Conservation (phyloP, 2,797 vertebrate genomes). For the Lateolabrax maculatus region DNA sequence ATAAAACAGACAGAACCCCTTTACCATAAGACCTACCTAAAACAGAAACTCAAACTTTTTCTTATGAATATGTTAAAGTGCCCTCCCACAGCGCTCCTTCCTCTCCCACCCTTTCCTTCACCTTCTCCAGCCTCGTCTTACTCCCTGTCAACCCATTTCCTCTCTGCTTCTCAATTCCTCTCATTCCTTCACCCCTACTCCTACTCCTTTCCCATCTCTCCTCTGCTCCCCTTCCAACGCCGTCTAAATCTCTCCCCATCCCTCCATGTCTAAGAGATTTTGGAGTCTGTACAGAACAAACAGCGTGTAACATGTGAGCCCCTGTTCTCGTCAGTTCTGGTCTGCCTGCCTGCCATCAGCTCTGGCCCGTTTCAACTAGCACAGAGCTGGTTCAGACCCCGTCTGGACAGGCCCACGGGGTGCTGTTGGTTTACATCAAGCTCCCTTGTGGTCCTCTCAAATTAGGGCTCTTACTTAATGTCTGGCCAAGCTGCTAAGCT, state of each 20-base stretch:
- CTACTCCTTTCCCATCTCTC: slow-evolving; percentile 54
- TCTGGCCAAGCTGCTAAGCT: slow-evolving; percentile 61
- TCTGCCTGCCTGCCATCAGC: slow-evolving; percentile 70
- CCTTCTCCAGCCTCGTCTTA: slow-evolving; percentile 48
- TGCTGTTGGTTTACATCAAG: slow-evolving; percentile 62
- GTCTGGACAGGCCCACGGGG: slow-evolving; percentile 49
- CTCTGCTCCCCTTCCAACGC: slow-evolving; percentile 1
- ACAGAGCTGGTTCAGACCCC: slow-evolving; percentile 40
- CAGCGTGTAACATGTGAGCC: slow-evolving; percentile 61
- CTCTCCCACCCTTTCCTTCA: slow-evolving; percentile 24
- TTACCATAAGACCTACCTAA: slow-evolving; percentile 41
- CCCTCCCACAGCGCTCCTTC: slow-evolving; percentile 39
- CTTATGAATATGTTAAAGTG: slow-evolving; percentile 64
- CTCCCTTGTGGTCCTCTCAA: slow-evolving; percentile 56
- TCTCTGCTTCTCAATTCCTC: slow-evolving; percentile 56
- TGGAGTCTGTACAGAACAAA: slow-evolving; percentile 78
- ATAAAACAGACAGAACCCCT: slow-evolving; percentile 55
- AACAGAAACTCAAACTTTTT: slow-evolving; percentile 48
- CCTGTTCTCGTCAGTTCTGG: slow-evolving; percentile 58
- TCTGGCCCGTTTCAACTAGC: slow-evolving; percentile 44
- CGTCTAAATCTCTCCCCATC: slow-evolving; percentile 56
- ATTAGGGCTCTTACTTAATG: slow-evolving; percentile 57
- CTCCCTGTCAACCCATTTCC: slow-evolving; percentile 52
- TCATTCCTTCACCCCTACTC: slow-evolving; percentile 45
- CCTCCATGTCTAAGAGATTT: slow-evolving; percentile 51